A percentile compares a stretch with the other conserved stretches of the same genome.
Evolutionary conservation across 2,113 vertebrate species (phyloP).

Genomic region (Paradisaea rubra): DNA sequence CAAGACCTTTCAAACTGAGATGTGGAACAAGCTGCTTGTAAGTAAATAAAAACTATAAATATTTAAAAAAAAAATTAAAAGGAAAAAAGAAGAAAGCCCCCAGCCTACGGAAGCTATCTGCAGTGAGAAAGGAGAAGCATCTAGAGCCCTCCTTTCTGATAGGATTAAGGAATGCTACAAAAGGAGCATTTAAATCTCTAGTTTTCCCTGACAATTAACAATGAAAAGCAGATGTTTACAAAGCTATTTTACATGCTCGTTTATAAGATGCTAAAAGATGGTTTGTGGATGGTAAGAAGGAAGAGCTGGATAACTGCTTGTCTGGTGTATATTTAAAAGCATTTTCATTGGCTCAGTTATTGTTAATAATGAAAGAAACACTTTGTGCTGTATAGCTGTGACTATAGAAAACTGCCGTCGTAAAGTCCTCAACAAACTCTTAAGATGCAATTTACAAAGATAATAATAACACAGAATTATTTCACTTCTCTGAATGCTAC

Average conservation of each 20-base stretch:
- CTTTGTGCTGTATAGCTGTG: conserved; percentile 73
- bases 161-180: conserved; percentile 71
- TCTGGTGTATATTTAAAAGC: conserved; percentile 77
- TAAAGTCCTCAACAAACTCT: conserved; percentile 79
- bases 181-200: conserved; percentile 67
- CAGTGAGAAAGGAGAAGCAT: conserved; percentile 46
- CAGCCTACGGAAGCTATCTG: conserved; percentile 18
- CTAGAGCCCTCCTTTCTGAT: conserved; percentile 65
- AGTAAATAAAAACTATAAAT: conserved; percentile 25
- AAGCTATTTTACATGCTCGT: conserved; percentile 72
- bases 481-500: conserved; percentile 80
- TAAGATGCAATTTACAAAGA: conserved; percentile 81
- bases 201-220: conserved; percentile 77
- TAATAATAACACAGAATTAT: conserved; percentile 82
- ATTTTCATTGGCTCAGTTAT: conserved; percentile 81
- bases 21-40: neutral
- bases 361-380: conserved; percentile 82
- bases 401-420: conserved; percentile 78
- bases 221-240: conserved; percentile 82
- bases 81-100: neutral
- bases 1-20: neutral
- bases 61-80: neutral
- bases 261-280: conserved; percentile 76
- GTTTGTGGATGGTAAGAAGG: conserved; percentile 75
- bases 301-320: conserved; percentile 76